Evolutionary conservation across 53 echinoderm and acorn worm species (phyloP).

Genomic region (Apostichopus leukothele): DNA sequence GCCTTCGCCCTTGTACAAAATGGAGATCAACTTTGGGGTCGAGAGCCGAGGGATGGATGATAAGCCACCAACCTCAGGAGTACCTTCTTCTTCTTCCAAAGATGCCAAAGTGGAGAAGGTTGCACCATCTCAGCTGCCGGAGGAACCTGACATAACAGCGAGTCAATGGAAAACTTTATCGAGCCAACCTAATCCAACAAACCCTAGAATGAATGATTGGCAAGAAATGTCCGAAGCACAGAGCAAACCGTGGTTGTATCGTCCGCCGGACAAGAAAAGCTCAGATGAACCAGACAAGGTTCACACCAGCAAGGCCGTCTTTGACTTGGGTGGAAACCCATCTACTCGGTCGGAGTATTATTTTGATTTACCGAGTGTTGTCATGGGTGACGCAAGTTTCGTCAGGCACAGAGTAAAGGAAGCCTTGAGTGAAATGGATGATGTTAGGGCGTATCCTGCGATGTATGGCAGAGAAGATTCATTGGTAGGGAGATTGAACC

Average conservation of each 20-base stretch:
- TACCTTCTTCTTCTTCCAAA: neutral
- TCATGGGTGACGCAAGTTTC: constrained; percentile 30
- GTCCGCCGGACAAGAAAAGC: no score
- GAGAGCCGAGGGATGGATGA: neutral
- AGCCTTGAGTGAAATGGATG: constrained; percentile 29
- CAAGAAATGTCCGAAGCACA: neutral
- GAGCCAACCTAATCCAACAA: neutral
- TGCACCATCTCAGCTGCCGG: neutral
- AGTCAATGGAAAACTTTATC: neutral
- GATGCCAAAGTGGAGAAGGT: neutral
- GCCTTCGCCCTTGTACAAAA: neutral
- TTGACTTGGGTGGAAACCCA: neutral
- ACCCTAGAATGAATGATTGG: neutral
- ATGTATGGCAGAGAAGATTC: constrained; percentile 25
- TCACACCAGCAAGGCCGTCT: neutral
- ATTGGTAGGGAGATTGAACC: neutral
- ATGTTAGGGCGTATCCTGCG: constrained; percentile 32
- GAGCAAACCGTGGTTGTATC: neutral
- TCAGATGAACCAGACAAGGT: neutral
- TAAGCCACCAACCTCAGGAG: neutral
- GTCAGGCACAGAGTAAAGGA: constrained; percentile 20
- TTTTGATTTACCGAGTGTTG: constrained; percentile 14
- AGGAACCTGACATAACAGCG: neutral
- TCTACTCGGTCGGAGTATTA: neutral
- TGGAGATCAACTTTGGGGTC: constrained; percentile 8